Conservation (phyloP, 2,888 invertebrate species). For the Nysson spinosus region DNA sequence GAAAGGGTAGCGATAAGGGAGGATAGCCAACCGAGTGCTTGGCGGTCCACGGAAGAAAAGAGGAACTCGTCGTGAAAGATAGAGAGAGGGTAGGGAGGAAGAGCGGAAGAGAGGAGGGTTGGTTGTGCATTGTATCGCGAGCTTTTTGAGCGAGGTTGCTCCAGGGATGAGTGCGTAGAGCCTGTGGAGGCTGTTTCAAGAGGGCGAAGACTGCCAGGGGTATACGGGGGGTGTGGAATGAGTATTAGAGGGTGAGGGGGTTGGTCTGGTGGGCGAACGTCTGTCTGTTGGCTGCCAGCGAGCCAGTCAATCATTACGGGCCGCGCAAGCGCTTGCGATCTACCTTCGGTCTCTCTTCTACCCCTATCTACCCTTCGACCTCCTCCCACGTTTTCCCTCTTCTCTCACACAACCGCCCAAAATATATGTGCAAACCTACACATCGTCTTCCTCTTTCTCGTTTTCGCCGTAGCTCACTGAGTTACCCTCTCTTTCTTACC, state of each 20-base stretch:
- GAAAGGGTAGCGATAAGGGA: conserved; percentile 58
- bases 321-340: conserved; percentile 72
- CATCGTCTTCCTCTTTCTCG: conserved; percentile 21
- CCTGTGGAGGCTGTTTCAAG: conserved; percentile 53
- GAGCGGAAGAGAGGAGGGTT: conserved; percentile 23
- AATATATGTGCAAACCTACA: no score
- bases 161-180: conserved; percentile 51
- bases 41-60: conserved; percentile 54
- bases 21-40: conserved; percentile 46
- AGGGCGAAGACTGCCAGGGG: conserved; percentile 44
- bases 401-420: no score
- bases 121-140: conserved; percentile 66
- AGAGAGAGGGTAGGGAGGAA: conserved; percentile 17
- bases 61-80: conserved; percentile 31
- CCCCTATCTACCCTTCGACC: conserved; percentile 28
- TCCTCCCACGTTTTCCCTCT: conserved; percentile 9
- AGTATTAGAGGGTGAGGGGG: conserved; percentile 63
- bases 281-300: conserved; percentile 78
- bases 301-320: conserved; percentile 78
- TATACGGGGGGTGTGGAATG: conserved; percentile 41
- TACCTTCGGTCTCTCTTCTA: conserved; percentile 50
- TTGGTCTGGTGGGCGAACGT: conserved; percentile 74
- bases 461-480: conserved; percentile 20
- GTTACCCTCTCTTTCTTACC: conserved; percentile 17
- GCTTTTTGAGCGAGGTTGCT: conserved; percentile 63